phyloP scores from a whole-genome alignment of 1,140 invertebrate species.

The Aphelinus atriplicis region DNA sequence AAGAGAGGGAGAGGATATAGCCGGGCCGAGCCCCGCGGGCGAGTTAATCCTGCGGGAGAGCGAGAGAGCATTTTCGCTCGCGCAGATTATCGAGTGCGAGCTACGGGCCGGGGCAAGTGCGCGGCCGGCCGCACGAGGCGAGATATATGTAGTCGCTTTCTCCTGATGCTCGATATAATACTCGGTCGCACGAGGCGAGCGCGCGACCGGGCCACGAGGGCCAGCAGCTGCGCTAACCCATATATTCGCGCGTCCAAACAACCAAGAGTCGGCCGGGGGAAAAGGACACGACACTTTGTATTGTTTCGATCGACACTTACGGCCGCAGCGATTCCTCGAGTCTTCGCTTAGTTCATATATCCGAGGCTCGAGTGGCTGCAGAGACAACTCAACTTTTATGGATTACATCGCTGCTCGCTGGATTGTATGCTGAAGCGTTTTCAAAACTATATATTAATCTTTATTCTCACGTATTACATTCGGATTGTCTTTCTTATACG shows the following conservation, averaged over 20 bases:
- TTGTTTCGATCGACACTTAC: too few relatives aligned
- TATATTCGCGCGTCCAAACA: slow-evolving; percentile 12
- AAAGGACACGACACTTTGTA: too few relatives aligned
- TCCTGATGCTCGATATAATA: slow-evolving; percentile 34
- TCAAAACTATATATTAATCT: too few relatives aligned
- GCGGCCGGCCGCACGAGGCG: slow-evolving; percentile 36
- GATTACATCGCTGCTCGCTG: too few relatives aligned
- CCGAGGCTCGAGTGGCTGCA: too few relatives aligned
- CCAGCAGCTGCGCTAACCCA: neutral
- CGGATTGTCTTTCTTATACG: too few relatives aligned
- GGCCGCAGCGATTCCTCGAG: too few relatives aligned
- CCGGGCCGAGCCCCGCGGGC: slow-evolving; percentile 37
- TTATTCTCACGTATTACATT: too few relatives aligned
- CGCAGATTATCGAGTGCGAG: slow-evolving; percentile 54
- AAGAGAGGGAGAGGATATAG: slow-evolving; percentile 30
- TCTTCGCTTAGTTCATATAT: too few relatives aligned
- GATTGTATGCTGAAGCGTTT: too few relatives aligned
- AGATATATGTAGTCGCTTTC: slow-evolving; percentile 39
- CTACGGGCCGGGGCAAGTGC: slow-evolving; percentile 39
- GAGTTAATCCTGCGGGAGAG: slow-evolving; percentile 50
- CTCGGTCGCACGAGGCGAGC: slow-evolving; percentile 14
- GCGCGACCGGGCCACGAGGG: neutral
- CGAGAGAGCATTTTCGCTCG: slow-evolving; percentile 48
- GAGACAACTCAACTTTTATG: too few relatives aligned
- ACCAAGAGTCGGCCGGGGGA: slow-evolving; percentile 3